These are phyloP conservation scores for Petrosia ficiformis DNA, from an alignment of 37 sponge, comb jelly and placozoan genomes.

Conservation along the genomic window DNA sequence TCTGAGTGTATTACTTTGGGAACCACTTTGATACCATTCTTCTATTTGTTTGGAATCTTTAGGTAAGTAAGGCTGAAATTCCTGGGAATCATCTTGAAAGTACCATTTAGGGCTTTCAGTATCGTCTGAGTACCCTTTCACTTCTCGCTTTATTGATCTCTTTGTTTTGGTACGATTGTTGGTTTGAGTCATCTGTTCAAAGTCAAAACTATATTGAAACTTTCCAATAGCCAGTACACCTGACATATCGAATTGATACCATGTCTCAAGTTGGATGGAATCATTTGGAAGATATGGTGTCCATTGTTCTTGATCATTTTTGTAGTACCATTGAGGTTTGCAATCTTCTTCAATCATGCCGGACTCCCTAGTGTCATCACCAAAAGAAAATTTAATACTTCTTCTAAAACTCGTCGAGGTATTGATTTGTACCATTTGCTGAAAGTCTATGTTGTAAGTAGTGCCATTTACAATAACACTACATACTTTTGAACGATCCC, in stretches of 20 bases:
- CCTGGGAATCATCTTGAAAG: background rate
- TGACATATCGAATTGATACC: constrained; percentile 22
- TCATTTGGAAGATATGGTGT: constrained; percentile 33
- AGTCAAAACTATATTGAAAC: constrained; percentile 40
- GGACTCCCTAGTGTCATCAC: background rate
- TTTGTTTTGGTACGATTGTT: constrained; percentile 27
- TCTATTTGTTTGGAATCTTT: background rate
- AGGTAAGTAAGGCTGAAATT: background rate
- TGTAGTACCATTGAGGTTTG: constrained; percentile 48
- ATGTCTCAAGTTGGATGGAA: constrained; percentile 44
- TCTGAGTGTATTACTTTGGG: background rate
- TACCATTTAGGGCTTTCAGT: background rate
- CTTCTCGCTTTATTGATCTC: background rate
- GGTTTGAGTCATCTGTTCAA: constrained; percentile 49
- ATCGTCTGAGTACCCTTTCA: background rate
- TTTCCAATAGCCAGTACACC: constrained; percentile 22
- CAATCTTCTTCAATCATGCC: background rate
- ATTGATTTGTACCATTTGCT: constrained; percentile 71
- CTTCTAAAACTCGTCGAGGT: constrained; percentile 17
- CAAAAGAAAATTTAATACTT: background rate
- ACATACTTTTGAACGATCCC: constrained; percentile 18
- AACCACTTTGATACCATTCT: background rate
- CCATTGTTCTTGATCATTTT: constrained; percentile 23
- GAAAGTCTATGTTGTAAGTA: constrained; percentile 42
- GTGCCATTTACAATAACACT: background rate